Base-by-base conservation (phyloP, 2,888 invertebrate species). In the Synergus laeviventris region DNA sequence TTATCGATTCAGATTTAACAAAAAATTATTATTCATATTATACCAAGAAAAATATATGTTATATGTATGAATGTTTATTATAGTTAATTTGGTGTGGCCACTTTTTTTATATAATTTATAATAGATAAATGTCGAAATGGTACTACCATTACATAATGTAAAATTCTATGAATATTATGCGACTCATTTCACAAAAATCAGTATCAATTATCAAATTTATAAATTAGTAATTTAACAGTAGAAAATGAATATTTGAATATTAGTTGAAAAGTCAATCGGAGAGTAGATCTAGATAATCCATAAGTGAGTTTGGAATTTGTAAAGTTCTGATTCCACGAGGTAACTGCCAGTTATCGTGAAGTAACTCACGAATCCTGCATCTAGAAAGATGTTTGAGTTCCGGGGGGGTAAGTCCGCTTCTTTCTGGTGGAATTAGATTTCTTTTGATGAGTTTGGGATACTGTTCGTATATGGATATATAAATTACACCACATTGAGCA, bases 321-420 rank as follows among this genome's bases (percentile, higher is more conserved):
- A 97, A 88, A 24, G 92, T 93, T 82, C 93, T 92, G 81, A 96
- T 95, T 16, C 96, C 96, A 82, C 94, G 93, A 0, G 97, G 97
- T 60, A 97, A 89, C 83, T 95, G 94, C 90, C 94, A 95, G 87
- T 95, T 95, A 49, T 92, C 85, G 92, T 95, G 94, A 70, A 97
- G 90, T 76, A 91, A 89, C 64, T 94, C 91, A 78, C 97, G 92
- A 62, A 97, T 93, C 31, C 91, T 91, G 88, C 96, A 96, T 81
- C 96, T 92, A 84, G 95, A 94, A 3, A 97, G 90, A 89, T 97
- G 96, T 82, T 95, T 95, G 76, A 97, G 91, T 83, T 95, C 94
- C n/a, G 94, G 93, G 1, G 95, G 94, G 78, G 88, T 89, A 8
- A 94, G 81, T 0, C 94, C 94, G 88, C 94, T 94, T 76, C 94